Evolutionary conservation across 2,888 invertebrate species (phyloP).

Genomic region (Amiota mariae): DNA sequence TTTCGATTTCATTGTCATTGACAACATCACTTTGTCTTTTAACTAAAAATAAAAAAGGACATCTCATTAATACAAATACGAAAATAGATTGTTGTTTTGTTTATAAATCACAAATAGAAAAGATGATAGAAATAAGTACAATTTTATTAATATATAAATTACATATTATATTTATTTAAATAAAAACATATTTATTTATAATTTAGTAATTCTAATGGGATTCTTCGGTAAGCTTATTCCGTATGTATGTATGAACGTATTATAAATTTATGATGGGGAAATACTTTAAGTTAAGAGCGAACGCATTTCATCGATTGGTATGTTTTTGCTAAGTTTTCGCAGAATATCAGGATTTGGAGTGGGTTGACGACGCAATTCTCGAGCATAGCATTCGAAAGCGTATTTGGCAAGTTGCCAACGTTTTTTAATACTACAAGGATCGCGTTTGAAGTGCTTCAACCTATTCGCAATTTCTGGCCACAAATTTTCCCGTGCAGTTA

Average conservation of each 20-base stretch:
- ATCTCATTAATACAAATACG: no score
- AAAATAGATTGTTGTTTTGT: no score
- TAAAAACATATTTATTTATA: not conserved
- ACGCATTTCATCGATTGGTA: slow-evolving; percentile 65
- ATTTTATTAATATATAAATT: not conserved
- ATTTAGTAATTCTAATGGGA: not conserved
- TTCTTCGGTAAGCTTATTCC: not conserved
- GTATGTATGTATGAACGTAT: not conserved
- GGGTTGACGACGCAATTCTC: slow-evolving; percentile 58
- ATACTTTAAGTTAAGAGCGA: slow-evolving; percentile 54
- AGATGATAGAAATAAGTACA: slow-evolving; percentile 1
- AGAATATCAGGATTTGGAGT: slow-evolving; percentile 53
- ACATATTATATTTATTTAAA: not conserved
- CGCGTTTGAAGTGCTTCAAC: slow-evolving; percentile 60
- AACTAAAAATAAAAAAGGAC: slow-evolving; percentile 50
- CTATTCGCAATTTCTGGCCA: slow-evolving; percentile 64
- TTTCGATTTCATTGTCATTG: slow-evolving; percentile 73
- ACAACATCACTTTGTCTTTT: slow-evolving; percentile 71
- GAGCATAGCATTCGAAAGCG: slow-evolving; percentile 62
- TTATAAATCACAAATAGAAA: not conserved
- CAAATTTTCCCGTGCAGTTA: slow-evolving; percentile 57
- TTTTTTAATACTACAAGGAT: slow-evolving; percentile 58
- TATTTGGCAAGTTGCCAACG: slow-evolving; percentile 70
- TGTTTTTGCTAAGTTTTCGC: slow-evolving; percentile 59
- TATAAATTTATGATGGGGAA: not conserved